Evolutionary conservation across 2,113 vertebrate genomes (phyloP).

Genomic region (Istiophorus platypterus): DNA sequence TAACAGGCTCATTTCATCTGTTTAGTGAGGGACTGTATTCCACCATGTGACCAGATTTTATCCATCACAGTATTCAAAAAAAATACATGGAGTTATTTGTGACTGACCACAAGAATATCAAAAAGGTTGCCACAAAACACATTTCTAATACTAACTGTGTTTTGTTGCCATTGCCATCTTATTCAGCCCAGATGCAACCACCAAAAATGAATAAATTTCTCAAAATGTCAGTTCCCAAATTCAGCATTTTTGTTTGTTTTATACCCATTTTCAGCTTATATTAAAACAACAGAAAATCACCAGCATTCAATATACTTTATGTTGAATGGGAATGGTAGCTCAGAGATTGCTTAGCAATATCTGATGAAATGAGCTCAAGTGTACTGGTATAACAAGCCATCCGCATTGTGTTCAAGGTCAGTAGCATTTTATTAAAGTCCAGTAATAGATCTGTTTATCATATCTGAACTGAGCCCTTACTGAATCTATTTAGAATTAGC

Average conservation of each 20-base stretch:
- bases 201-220: constrained; percentile 6
- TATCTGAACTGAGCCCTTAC: too few species aligned
- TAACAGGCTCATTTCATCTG: background rate
- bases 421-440: too few species aligned
- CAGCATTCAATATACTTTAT: background rate
- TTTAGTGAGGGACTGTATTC: constrained; percentile 16
- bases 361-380: background rate
- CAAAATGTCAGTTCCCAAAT: background rate
- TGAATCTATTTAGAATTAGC: too few species aligned
- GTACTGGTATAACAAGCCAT: background rate
- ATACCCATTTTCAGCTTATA: background rate
- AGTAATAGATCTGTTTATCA: too few species aligned
- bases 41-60: constrained; percentile 19
- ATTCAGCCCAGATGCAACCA: constrained; percentile 23
- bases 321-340: too few species aligned
- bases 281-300: background rate
- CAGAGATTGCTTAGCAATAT: background rate
- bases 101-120: constrained; percentile 12
- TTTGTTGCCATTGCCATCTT: constrained; percentile 9
- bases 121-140: constrained; percentile 3
- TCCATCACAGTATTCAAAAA: background rate
- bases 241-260: background rate
- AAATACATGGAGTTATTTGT: constrained; percentile 5
- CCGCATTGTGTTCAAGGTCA: too few species aligned
- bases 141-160: constrained; percentile 22